Conservation (phyloP, 2,797 vertebrate species). For the Chrosomus eos region DNA sequence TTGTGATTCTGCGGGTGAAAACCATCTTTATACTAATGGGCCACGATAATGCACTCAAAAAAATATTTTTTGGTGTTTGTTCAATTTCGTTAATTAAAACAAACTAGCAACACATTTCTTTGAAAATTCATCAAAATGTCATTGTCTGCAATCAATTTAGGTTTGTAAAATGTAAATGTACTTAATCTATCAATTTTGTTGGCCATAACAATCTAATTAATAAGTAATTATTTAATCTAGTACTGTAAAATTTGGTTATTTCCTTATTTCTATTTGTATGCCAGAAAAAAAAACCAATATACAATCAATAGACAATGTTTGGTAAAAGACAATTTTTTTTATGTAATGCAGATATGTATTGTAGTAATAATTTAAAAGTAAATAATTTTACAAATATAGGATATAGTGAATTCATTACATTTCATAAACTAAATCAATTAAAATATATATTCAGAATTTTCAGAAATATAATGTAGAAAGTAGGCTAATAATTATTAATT, state of each 20-base stretch:
- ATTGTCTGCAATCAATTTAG: not conserved
- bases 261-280: not conserved
- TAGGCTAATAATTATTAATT: not conserved
- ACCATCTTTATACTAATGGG: not conserved
- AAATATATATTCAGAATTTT: not conserved
- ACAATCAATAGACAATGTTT: not conserved
- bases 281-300: not conserved
- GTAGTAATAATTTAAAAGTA: too few relatives aligned
- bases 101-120: not conserved
- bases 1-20: constrained; percentile 18
- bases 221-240: not conserved
- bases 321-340: not conserved
- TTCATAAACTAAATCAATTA: not conserved
- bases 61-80: not conserved
- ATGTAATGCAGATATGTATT: not conserved
- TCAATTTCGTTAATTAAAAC: not conserved
- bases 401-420: not conserved
- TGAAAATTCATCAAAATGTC: not conserved
- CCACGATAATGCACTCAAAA: not conserved
- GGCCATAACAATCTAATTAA: not conserved
- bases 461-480: not conserved
- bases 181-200: not conserved
- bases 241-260: not conserved
- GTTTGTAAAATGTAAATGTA: not conserved
- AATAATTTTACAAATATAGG: not conserved